Conservation (phyloP, 2,888 invertebrate genomes). For the Baccha elongata region DNA sequence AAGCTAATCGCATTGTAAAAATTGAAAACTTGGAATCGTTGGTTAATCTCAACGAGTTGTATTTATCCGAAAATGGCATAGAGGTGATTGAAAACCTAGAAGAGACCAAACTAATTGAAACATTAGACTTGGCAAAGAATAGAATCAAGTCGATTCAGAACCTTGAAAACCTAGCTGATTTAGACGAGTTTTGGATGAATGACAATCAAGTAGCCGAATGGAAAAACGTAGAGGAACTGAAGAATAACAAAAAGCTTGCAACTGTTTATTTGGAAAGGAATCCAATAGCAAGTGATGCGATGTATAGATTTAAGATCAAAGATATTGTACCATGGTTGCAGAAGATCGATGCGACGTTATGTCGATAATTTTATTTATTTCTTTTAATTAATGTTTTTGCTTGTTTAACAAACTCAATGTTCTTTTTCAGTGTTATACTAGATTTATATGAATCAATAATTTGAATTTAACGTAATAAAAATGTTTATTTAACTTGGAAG, state of each 20-base stretch:
- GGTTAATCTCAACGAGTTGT: slow-evolving; percentile 91
- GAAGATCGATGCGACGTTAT: slow-evolving; percentile 98
- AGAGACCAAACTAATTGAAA: slow-evolving; percentile 88
- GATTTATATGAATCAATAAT: too few species aligned
- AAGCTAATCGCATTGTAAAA: slow-evolving; percentile 93
- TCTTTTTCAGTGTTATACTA: slow-evolving; percentile 6
- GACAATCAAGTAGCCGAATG: slow-evolving; percentile 94
- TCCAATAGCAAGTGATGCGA: slow-evolving; percentile 91
- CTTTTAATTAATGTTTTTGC: not conserved
- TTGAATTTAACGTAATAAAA: too few species aligned
- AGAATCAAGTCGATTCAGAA: slow-evolving; percentile 91
- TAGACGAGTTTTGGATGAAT: slow-evolving; percentile 98
- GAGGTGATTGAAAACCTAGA: slow-evolving; percentile 89
- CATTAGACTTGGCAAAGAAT: slow-evolving; percentile 95
- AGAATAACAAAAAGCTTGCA: slow-evolving; percentile 86
- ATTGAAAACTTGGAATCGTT: slow-evolving; percentile 93
- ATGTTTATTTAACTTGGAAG: too few species aligned
- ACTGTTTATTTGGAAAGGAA: slow-evolving; percentile 98
- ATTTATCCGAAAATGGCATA: slow-evolving; percentile 97
- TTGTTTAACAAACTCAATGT: not conserved
- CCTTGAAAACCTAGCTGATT: slow-evolving; percentile 87
- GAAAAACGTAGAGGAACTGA: slow-evolving; percentile 90
- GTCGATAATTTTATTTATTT: slow-evolving; percentile 79
- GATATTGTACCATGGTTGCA: slow-evolving; percentile 90
- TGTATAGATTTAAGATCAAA: slow-evolving; percentile 95